Evolutionary conservation across 2,888 invertebrate genomes (phyloP).

Genomic region (Epinotia bilunana): DNA sequence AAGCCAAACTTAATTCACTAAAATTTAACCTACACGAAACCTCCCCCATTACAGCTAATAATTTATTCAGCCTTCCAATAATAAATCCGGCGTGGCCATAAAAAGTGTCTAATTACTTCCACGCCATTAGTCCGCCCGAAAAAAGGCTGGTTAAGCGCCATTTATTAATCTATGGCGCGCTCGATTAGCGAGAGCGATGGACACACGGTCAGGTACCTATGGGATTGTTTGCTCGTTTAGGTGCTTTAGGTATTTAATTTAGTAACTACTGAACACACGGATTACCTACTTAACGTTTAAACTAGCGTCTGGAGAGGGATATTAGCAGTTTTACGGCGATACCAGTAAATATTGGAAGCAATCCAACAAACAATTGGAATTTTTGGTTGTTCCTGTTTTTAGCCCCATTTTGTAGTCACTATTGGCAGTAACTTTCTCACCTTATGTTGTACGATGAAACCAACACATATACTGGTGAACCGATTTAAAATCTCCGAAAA

Average conservation of each 20-base stretch:
- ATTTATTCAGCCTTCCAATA: constrained; percentile 69
- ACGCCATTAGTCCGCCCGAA: constrained; percentile 80
- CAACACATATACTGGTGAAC: too few species aligned
- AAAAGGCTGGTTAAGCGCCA: constrained; percentile 81
- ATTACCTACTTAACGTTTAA: background rate
- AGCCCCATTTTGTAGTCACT: too few species aligned
- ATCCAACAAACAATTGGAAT: too few species aligned
- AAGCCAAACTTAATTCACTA: background rate
- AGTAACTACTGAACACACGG: background rate
- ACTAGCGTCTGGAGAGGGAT: too few species aligned
- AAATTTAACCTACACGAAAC: background rate
- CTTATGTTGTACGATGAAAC: too few species aligned
- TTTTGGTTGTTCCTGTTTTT: too few species aligned
- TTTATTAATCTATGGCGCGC: constrained; percentile 78
- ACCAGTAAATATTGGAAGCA: too few species aligned
- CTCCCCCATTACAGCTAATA: constrained; percentile 52
- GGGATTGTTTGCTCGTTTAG: background rate
- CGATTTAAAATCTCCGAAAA: too few species aligned
- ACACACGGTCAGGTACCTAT: constrained; percentile 36
- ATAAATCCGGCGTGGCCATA: constrained; percentile 69
- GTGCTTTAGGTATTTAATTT: background rate
- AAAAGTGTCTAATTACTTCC: constrained; percentile 77
- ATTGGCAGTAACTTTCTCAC: too few species aligned
- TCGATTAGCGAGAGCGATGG: constrained; percentile 78
- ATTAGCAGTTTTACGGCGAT: too few species aligned